phyloP scores from a whole-genome alignment of 2,113 vertebrate species.

The Sander vitreus region DNA sequence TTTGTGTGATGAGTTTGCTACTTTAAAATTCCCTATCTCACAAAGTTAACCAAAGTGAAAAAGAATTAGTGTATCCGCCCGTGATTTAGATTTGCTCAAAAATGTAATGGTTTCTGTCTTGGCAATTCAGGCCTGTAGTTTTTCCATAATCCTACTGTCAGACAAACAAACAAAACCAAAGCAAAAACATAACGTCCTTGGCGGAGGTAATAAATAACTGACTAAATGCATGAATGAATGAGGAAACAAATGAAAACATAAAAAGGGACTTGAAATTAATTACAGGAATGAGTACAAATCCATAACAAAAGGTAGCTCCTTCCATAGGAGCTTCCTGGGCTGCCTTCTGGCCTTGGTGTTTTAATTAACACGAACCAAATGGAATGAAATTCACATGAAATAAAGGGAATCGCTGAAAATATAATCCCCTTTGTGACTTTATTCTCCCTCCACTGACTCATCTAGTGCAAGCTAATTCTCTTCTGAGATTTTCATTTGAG shows the following conservation, averaged over 20 bases:
- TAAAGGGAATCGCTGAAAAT: conserved; percentile 58
- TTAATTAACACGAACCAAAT: conserved; percentile 55
- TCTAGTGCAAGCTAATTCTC: conserved; percentile 43
- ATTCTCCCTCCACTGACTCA: conserved; percentile 45
- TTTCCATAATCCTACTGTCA: too few relatives aligned
- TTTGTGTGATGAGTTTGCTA: not conserved
- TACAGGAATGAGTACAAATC: not conserved
- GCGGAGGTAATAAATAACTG: not conserved
- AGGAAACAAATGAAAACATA: not conserved
- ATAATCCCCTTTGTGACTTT: conserved; percentile 52
- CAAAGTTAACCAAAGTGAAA: too few relatives aligned
- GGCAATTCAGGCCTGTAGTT: too few relatives aligned
- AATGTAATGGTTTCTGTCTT: too few relatives aligned
- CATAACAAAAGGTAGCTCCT: not conserved
- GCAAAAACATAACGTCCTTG: not conserved
- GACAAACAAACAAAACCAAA: too few relatives aligned
- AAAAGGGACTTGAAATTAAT: not conserved
- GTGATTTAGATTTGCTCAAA: too few relatives aligned
- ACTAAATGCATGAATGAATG: not conserved
- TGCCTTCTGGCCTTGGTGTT: conserved; percentile 24
- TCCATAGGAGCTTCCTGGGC: conserved; percentile 13
- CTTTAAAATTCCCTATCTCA: not conserved
- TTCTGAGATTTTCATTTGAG: conserved; percentile 54
- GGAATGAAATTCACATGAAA: conserved; percentile 33
- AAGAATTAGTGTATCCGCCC: too few relatives aligned